Evolutionary conservation across 1,140 invertebrate species (phyloP).

Genomic region (Brachionus sp.): DNA sequence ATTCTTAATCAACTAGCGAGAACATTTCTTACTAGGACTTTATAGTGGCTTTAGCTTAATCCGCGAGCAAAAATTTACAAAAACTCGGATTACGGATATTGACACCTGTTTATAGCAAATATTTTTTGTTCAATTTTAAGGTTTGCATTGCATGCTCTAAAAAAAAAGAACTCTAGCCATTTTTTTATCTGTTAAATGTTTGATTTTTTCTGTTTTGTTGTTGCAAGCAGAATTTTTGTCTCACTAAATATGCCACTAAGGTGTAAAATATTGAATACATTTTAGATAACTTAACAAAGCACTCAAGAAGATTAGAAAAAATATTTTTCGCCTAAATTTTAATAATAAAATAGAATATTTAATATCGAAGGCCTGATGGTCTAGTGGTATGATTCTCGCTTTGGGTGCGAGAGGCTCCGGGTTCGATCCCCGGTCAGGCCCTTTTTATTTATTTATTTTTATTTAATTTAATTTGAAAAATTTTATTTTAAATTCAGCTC

Average conservation of each 20-base stretch:
- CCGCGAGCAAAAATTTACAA: neutral
- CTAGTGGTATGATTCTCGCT: too few relatives aligned
- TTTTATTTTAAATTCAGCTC: neutral
- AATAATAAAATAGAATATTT: too few relatives aligned
- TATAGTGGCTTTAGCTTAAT: slow-evolving; percentile 2
- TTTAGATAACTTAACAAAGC: neutral
- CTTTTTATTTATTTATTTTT: neutral
- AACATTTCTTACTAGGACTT: slow-evolving; percentile 17
- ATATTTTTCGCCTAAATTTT: neutral
- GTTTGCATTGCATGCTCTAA: neutral
- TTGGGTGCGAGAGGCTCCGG: too few relatives aligned
- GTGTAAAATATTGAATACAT: neutral
- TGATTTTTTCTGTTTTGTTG: neutral
- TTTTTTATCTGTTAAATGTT: slow-evolving; percentile 11
- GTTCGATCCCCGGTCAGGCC: too few relatives aligned
- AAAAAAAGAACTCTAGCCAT: neutral
- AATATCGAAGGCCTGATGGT: too few relatives aligned
- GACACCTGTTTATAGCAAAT: slow-evolving; percentile 35
- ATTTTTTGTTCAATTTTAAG: neutral
- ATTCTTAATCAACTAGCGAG: neutral
- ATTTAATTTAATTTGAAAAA: neutral
- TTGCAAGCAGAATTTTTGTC: slow-evolving; percentile 2
- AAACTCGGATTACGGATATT: slow-evolving; percentile 11
- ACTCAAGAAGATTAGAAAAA: neutral
- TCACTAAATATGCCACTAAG: neutral